Conservation (phyloP, 2,888 invertebrate genomes). For the Blastobasis adustella region DNA sequence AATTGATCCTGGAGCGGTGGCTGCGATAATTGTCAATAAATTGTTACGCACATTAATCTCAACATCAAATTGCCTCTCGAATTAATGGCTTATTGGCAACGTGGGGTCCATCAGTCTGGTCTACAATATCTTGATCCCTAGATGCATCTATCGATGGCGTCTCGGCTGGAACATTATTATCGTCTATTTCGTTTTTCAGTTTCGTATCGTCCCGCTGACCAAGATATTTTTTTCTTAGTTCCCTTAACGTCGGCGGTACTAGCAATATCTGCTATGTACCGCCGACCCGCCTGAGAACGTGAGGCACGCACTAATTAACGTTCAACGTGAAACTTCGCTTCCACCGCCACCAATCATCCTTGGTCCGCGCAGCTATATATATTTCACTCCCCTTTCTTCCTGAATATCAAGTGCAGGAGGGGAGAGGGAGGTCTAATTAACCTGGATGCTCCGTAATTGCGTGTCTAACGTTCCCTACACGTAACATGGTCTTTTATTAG, state of each 20-base stretch:
- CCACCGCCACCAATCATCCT: slow-evolving; percentile 43
- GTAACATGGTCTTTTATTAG: slow-evolving; percentile 72
- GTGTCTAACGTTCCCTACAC: slow-evolving; percentile 68
- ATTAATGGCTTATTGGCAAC: slow-evolving; percentile 39
- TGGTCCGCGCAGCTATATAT: slow-evolving; percentile 45
- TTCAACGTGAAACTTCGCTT: slow-evolving; percentile 67
- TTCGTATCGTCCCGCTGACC: no score
- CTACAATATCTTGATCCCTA: no score
- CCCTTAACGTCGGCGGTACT: slow-evolving; percentile 24
- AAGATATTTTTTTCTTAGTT: slow-evolving; percentile 26
- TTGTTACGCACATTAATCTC: slow-evolving; percentile 66
- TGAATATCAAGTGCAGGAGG: slow-evolving; percentile 29
- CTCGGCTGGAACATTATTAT: no score
- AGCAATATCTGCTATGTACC: slow-evolving; percentile 47
- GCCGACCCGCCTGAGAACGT: slow-evolving; percentile 55
- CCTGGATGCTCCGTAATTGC: slow-evolving; percentile 61
- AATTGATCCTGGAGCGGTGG: slow-evolving; percentile 62
- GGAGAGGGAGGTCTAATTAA: slow-evolving; percentile 43
- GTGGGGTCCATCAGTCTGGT: slow-evolving; percentile 15
- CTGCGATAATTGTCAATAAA: slow-evolving; percentile 71
- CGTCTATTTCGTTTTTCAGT: no score
- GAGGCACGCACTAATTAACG: slow-evolving; percentile 72
- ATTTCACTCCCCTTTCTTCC: slow-evolving; percentile 37
- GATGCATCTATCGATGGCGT: no score
- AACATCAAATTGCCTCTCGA: slow-evolving; percentile 55